A percentile compares a stretch with the other conserved stretches of the same genome.
phyloP scores from a whole-genome alignment of 2,113 vertebrate genomes.

The Calonectris borealis region DNA sequence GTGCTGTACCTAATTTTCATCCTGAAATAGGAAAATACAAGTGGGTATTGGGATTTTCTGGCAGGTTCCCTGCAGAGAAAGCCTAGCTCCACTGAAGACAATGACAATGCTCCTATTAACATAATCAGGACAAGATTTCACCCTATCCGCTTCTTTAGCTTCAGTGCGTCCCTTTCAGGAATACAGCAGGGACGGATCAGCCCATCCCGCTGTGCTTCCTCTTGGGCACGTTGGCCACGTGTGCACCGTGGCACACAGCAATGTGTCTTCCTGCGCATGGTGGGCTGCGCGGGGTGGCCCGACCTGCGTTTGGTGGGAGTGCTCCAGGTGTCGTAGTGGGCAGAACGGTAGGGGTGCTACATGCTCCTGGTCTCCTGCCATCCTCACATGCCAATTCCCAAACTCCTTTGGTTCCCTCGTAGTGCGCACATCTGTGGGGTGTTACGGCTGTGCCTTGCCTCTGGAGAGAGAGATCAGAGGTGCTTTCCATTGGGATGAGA shows the following conservation, averaged over 20 bases:
- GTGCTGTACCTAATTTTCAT: constrained; percentile 4
- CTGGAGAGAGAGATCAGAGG: background rate
- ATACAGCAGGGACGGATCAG: background rate
- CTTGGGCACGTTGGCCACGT: background rate
- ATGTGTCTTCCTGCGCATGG: accelerated
- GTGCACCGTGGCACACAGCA: background rate
- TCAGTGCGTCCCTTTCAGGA: background rate
- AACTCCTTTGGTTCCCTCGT: accelerated
- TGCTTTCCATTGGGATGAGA: background rate
- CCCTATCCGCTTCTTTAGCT: background rate
- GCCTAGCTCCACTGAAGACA: background rate
- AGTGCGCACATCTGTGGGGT: background rate
- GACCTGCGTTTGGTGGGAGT: background rate
- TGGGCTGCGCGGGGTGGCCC: accelerated
- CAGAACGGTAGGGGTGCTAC: background rate
- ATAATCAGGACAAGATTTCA: constrained; percentile 10
- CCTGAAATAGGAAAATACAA: constrained; percentile 32
- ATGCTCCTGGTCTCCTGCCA: background rate
- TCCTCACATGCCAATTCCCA: background rate
- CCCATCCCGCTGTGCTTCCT: background rate
- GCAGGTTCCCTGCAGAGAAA: background rate
- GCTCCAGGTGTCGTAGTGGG: accelerated
- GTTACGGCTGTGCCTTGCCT: background rate
- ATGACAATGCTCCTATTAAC: background rate
- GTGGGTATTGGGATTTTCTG: constrained; percentile 18